phyloP scores from a whole-genome alignment of 1,140 invertebrate species.

The Bombus superbus region DNA sequence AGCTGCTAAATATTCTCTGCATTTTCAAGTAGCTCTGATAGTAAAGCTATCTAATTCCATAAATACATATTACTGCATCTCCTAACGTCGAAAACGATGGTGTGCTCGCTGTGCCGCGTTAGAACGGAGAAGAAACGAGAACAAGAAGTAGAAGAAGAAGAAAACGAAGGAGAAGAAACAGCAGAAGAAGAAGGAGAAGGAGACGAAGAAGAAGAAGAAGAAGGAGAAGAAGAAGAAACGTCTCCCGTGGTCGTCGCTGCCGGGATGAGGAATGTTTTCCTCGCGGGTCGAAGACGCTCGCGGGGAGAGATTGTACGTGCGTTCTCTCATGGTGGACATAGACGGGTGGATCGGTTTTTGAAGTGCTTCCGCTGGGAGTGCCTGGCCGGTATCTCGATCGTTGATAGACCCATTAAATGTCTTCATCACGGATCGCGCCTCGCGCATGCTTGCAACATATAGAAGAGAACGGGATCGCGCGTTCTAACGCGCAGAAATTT shows the following conservation, averaged over 20 bases:
- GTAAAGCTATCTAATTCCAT: neutral
- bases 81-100: neutral
- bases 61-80: neutral
- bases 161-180: neutral
- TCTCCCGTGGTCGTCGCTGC: neutral
- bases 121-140: neutral
- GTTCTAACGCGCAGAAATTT: neutral
- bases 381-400: conserved; percentile 30
- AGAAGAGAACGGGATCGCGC: neutral
- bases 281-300: neutral
- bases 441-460: neutral
- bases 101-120: neutral
- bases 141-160: neutral
- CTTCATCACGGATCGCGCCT: conserved; percentile 41
- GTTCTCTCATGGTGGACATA: neutral
- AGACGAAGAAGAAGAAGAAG: neutral
- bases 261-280: conserved; percentile 25
- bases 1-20: neutral
- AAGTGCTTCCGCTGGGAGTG: conserved; percentile 54
- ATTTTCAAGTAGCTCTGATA: neutral
- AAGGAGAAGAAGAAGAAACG: conserved; percentile 15
- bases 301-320: neutral
- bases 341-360: conserved; percentile 42
- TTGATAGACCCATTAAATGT: conserved; percentile 40
- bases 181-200: neutral